phyloP scores from a whole-genome alignment of 2,113 vertebrate species.

The Emydocephalus ijimae region DNA sequence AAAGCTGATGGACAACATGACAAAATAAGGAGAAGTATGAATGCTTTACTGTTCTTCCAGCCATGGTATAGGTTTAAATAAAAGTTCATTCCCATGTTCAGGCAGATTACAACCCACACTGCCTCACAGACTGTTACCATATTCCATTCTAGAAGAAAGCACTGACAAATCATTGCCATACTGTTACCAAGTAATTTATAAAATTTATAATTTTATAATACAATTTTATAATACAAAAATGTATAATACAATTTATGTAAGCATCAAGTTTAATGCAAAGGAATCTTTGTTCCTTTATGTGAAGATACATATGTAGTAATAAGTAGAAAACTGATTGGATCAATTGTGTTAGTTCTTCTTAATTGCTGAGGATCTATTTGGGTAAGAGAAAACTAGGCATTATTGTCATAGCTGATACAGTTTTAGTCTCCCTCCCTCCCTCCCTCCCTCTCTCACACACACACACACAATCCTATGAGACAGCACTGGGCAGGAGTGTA shows the following conservation, averaged over 20 bases:
- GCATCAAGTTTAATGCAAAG: not conserved
- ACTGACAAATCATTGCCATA: not conserved
- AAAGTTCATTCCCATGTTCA: not conserved
- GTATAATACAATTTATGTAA: not conserved
- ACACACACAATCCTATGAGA: not conserved
- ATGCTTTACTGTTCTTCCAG: not conserved
- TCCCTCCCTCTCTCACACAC: not conserved
- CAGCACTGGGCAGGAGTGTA: not conserved
- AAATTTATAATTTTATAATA: not conserved
- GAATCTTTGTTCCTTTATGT: not conserved
- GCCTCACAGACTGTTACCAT: not conserved
- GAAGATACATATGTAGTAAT: not conserved
- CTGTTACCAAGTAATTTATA: not conserved
- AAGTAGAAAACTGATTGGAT: not conserved
- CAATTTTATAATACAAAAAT: no score
- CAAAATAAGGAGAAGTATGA: not conserved
- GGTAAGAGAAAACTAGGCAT: not conserved
- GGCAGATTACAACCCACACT: not conserved
- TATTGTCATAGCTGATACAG: not conserved
- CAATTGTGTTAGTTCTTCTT: not conserved
- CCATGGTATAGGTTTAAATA: not conserved
- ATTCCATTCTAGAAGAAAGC: not conserved
- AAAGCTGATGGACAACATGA: not conserved
- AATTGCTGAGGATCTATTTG: not conserved
- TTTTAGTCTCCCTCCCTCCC: not conserved